phyloP scores from a whole-genome alignment of 2,797 vertebrate genomes.

The Micropoecilia bifurca region DNA sequence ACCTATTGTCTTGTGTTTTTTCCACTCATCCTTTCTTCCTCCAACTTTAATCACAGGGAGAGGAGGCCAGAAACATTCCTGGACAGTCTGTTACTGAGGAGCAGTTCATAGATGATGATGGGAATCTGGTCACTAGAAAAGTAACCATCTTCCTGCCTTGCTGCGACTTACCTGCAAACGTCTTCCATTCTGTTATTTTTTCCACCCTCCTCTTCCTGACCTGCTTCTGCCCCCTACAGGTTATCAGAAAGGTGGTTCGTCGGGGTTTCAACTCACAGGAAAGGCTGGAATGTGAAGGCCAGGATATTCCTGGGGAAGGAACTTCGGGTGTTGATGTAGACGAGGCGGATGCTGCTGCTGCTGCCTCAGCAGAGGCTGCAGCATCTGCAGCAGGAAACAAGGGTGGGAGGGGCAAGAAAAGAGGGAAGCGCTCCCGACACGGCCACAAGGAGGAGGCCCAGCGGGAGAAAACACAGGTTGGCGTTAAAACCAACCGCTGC shows the following conservation, averaged over 20 bases:
- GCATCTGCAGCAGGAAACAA: conserved; percentile 37
- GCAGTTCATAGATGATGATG: conserved; percentile 96
- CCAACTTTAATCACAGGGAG: conserved; percentile 81
- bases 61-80: conserved; percentile 96
- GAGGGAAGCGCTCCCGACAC: conserved; percentile 70
- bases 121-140: conserved; percentile 98
- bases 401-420: conserved; percentile 73
- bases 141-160: conserved; percentile 81
- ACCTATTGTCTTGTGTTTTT: not conserved
- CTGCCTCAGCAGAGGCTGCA: conserved; percentile 33
- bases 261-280: conserved; percentile 62
- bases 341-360: conserved; percentile 27
- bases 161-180: conserved; percentile 6
- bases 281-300: conserved; percentile 44
- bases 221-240: conserved; percentile 61
- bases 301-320: conserved; percentile 28
- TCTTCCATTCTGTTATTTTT: conserved; percentile 5
- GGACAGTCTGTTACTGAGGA: conserved; percentile 96
- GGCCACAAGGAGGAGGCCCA: conserved; percentile 63
- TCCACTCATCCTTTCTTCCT: conserved; percentile 10
- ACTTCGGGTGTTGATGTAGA: conserved; percentile 22
- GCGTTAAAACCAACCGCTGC: conserved; percentile 10
- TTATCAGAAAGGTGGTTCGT: conserved; percentile 80
- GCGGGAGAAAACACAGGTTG: conserved; percentile 66
- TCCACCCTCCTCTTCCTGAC: conserved; percentile 18